Base-by-base conservation (phyloP, 2,113 vertebrate genomes). In the Ploceus nigricollis region DNA sequence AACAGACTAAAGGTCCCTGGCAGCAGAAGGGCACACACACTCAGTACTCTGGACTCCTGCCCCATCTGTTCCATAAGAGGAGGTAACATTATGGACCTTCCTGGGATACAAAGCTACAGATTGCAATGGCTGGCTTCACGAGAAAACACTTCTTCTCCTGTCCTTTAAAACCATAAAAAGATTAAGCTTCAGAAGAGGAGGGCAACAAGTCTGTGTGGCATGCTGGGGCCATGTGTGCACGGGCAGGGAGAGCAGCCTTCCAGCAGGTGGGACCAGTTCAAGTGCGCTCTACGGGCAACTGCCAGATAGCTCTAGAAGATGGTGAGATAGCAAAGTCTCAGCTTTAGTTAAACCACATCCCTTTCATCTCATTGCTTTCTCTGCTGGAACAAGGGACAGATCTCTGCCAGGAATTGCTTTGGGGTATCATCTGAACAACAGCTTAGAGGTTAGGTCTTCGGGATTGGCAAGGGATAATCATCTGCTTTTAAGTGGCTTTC, bases 401-500 rank as follows among this genome's bases (percentile, higher is more conserved):
- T 56, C 60, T 31, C n/a, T 56, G 60, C 53, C 37, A 81, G 45
- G 39, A 82, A 65, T 25, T 77, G 70, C 82, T 95, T 71, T 68
- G 51, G 77, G 53, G 40, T 72, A 75, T 61, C 69, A 92, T 35
- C 63, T 89, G 65, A 94, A 71, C 33, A 63, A n/a, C 48, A 87
- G 63, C 53, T 73, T 51, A 87, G n/a, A 86, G 33, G 56, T 45
- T 80, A 71, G 71, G 61, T 76, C 42, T 57, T n/a, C 61, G 40
- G 45, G 71, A 90, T 9, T 64, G 65, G 54, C 78, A 84, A 85
- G 22, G 53, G 60, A 82, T 90, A 58, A 87, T 47, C 8, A 15
- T 48, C 25, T 39, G 64, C 75, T 96, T 93, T 93, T 80, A 96
- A 93, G 82, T 77, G 78, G 82, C 66, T 88, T 93, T 90, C 72